These are phyloP conservation scores for Varecia variegata DNA, from an alignment of 2,797 vertebrate species.

Conservation along the genomic window DNA sequence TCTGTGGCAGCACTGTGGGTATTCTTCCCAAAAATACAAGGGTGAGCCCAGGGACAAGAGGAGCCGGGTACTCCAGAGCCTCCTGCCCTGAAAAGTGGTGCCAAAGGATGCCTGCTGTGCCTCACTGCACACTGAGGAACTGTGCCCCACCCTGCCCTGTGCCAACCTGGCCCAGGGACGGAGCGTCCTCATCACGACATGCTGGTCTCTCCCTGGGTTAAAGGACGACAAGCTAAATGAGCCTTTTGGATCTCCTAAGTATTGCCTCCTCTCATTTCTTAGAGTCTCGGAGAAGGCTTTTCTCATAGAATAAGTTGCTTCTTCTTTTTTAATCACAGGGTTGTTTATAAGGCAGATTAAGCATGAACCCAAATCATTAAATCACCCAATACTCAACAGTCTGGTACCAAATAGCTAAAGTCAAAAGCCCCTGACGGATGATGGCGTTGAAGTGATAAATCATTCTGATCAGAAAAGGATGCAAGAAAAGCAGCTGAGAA, in stretches of 20 bases:
- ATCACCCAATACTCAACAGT: not conserved
- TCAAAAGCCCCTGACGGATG: conserved; percentile 57
- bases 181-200: not conserved
- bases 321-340: not conserved
- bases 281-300: not conserved
- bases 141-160: not conserved
- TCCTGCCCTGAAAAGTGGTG: not conserved
- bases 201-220: not conserved
- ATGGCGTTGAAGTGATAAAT: conserved; percentile 72
- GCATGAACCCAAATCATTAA: not conserved
- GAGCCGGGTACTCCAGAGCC: not conserved
- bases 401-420: conserved; percentile 18
- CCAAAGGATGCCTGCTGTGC: not conserved
- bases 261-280: not conserved
- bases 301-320: not conserved
- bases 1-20: not conserved
- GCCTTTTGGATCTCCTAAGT: not conserved
- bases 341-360: conserved; percentile 30
- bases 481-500: conserved; percentile 63
- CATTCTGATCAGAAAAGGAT: conserved; percentile 73
- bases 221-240: not conserved
- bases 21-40: not conserved
- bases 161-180: too few species aligned
- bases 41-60: not conserved
- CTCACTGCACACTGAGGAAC: not conserved